A percentile compares a stretch with the other conserved stretches of the same genome.
Evolutionary conservation across 2,888 invertebrate genomes (phyloP).

Genomic region (Phanerotoma sp.): DNA sequence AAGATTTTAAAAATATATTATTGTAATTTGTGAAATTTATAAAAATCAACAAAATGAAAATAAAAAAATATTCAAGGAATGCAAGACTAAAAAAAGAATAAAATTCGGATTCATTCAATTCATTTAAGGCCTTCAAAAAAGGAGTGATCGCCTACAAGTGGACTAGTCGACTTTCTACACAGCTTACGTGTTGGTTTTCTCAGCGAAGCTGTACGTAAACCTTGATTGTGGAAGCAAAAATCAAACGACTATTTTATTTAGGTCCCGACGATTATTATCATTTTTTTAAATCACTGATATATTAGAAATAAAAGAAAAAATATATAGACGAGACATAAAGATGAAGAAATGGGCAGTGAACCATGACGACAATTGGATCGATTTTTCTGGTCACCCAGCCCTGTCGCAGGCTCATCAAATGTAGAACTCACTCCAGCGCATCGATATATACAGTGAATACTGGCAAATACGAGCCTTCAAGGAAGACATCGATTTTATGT

Average conservation of each 20-base stretch:
- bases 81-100: neutral
- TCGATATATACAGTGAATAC: conserved; percentile 11
- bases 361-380: conserved; percentile 7
- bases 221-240: neutral
- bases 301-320: conserved; percentile 4
- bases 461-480: conserved; percentile 9
- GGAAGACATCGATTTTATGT: neutral
- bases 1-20: too few species aligned
- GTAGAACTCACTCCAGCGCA: conserved; percentile 26
- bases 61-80: neutral
- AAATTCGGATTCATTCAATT: conserved; percentile 19
- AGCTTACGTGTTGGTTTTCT: neutral
- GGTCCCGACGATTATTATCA: too few species aligned
- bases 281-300: too few species aligned
- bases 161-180: conserved; percentile 23
- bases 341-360: conserved; percentile 1
- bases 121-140: conserved; percentile 5
- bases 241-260: too few species aligned
- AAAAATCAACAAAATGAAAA: neutral
- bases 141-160: conserved; percentile 21
- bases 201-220: neutral
- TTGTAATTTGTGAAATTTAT: too few species aligned
- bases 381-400: conserved; percentile 23
- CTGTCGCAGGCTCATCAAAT: conserved; percentile 10
- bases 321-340: neutral